A percentile compares a stretch with the other conserved stretches of the same genome.
Evolutionary conservation across 2,797 vertebrate genomes (phyloP).

Genomic region (Otus scops): DNA sequence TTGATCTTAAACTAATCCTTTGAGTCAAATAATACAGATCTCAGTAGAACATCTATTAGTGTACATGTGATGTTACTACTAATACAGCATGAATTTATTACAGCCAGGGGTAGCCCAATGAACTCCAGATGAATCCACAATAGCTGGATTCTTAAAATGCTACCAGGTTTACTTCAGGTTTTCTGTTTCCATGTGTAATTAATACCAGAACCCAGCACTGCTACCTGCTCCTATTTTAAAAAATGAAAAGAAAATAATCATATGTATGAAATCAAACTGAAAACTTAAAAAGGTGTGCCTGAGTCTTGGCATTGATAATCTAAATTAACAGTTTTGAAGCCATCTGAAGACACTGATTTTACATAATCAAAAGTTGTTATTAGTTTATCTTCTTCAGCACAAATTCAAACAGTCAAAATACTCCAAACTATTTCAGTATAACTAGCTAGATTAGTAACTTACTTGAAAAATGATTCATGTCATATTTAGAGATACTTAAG

Average conservation of each 20-base stretch:
- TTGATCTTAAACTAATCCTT: constrained; percentile 56
- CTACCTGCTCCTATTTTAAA: constrained; percentile 14
- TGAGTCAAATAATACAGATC: constrained; percentile 53
- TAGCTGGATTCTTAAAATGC: constrained; percentile 63
- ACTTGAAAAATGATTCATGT: neutral
- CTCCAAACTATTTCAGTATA: neutral
- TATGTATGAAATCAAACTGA: neutral
- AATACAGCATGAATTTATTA: constrained; percentile 64
- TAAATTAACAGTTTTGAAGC: neutral
- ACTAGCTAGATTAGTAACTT: neutral
- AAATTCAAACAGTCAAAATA: neutral
- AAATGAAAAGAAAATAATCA: neutral
- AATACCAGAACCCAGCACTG: constrained; percentile 26
- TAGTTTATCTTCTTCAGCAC: neutral
- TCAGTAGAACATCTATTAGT: constrained; percentile 59
- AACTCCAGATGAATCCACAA: constrained; percentile 61
- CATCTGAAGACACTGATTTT: neutral
- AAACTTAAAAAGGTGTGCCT: neutral
- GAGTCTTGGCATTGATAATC: neutral
- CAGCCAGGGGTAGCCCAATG: constrained; percentile 35
- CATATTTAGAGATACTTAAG: neutral
- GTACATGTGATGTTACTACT: constrained; percentile 46
- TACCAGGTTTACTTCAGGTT: constrained; percentile 46
- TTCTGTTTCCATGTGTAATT: constrained; percentile 52
- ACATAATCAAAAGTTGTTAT: neutral